A percentile compares a stretch with the other conserved stretches of the same genome.
Conservation (phyloP, 2,888 invertebrate genomes). For the Acleris emargana region DNA sequence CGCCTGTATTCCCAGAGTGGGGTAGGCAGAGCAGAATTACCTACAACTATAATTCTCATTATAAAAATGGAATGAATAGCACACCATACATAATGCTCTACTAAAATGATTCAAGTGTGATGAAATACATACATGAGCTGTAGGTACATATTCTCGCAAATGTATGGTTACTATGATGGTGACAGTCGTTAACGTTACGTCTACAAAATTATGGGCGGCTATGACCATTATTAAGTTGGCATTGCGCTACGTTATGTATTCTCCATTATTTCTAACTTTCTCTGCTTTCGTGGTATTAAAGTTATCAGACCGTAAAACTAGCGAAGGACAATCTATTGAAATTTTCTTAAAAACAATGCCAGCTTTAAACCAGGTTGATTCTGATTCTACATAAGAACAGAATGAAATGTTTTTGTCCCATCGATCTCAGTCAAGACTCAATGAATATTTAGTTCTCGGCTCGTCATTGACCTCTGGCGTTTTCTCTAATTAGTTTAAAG, state of each 20-base stretch:
- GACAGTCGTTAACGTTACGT: conserved; percentile 16
- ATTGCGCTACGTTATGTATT: conserved; percentile 52
- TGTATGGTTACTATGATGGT: not conserved
- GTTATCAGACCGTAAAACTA: conserved; percentile 45
- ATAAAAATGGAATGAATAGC: too few relatives aligned
- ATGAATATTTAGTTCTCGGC: conserved; percentile 53
- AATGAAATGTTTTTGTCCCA: conserved; percentile 52
- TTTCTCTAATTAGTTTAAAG: conserved; percentile 69
- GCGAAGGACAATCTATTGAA: conserved; percentile 49
- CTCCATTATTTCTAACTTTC: conserved; percentile 55
- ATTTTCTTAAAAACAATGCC: conserved; percentile 51
- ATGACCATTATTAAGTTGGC: conserved; percentile 58
- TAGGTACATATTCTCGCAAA: too few relatives aligned
- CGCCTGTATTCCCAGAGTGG: too few relatives aligned
- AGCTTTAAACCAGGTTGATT: conserved; percentile 32
- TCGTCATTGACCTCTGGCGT: conserved; percentile 70
- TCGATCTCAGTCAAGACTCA: conserved; percentile 54
- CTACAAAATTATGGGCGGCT: conserved; percentile 34
- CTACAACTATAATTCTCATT: too few relatives aligned
- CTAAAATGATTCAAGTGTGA: conserved; percentile 1
- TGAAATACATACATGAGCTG: conserved; percentile 7
- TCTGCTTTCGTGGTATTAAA: conserved; percentile 44
- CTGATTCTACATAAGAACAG: conserved; percentile 39
- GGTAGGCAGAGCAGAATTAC: too few relatives aligned
- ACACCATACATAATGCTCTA: too few relatives aligned